phyloP scores from a whole-genome alignment of 37 sponge, comb jelly and placozoan genomes.

The Haliclona indistincta region DNA sequence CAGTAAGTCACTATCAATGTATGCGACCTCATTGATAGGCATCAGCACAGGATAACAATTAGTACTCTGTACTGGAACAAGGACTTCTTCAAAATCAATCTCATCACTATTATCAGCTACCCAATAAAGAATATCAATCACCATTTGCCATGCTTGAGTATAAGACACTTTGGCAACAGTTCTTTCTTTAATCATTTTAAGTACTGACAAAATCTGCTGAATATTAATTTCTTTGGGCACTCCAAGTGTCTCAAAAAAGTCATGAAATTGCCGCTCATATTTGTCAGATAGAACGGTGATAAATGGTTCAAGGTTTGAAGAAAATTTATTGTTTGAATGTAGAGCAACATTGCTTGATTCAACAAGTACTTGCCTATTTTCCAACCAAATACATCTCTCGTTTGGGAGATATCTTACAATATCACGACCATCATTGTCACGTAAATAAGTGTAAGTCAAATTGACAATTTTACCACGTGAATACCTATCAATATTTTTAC shows the following conservation, averaged over 20 bases:
- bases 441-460: neutral
- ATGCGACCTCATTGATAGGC: constrained; percentile 18
- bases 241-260: constrained; percentile 14
- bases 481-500: neutral
- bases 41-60: constrained; percentile 8
- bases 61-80: constrained; percentile 16
- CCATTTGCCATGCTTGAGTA: constrained; percentile 25
- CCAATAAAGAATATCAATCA: constrained; percentile 29
- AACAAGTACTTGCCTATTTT: neutral
- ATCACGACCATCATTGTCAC: neutral
- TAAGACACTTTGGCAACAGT: neutral
- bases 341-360: constrained; percentile 13
- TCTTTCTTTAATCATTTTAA: constrained; percentile 16
- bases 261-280: neutral
- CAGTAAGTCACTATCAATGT: constrained; percentile 65
- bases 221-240: neutral
- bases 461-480: neutral
- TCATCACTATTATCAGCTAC: constrained; percentile 23
- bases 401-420: neutral
- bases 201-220: constrained; percentile 39
- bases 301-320: constrained; percentile 20
- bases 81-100: neutral
- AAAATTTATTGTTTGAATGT: neutral
- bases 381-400: constrained; percentile 25
- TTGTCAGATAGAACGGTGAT: constrained; percentile 20